Evolutionary conservation across 2,113 vertebrate species (phyloP).

Genomic region (Sakesphorus luctuosus): DNA sequence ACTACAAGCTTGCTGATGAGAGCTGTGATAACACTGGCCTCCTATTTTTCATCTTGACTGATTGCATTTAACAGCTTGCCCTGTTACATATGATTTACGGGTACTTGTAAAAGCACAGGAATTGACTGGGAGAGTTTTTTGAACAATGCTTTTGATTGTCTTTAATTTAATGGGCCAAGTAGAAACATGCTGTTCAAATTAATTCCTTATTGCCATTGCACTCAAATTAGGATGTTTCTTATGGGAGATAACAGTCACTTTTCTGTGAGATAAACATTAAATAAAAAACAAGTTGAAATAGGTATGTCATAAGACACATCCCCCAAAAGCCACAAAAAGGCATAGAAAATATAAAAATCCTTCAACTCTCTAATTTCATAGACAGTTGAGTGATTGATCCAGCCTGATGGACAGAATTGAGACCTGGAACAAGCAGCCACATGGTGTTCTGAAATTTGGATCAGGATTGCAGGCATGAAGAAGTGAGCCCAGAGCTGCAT

Average conservation of each 20-base stretch:
- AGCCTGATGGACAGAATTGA: neutral
- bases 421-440: neutral
- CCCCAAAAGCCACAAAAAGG: accelerated
- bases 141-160: neutral
- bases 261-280: neutral
- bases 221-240: neutral
- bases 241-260: neutral
- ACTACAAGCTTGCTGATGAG: neutral
- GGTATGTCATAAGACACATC: neutral
- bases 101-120: neutral
- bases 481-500: neutral
- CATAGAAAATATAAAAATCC: neutral
- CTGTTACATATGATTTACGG: slow-evolving; percentile 13
- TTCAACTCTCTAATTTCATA: neutral
- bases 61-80: neutral
- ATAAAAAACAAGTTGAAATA: neutral
- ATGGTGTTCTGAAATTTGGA: neutral
- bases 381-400: neutral
- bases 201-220: neutral
- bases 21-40: neutral
- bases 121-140: neutral
- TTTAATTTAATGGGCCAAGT: neutral
- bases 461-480: neutral
- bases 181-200: neutral
- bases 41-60: slow-evolving; percentile 31